Base-by-base conservation (phyloP, 2,113 vertebrate species). In the Calyptomena viridis region DNA sequence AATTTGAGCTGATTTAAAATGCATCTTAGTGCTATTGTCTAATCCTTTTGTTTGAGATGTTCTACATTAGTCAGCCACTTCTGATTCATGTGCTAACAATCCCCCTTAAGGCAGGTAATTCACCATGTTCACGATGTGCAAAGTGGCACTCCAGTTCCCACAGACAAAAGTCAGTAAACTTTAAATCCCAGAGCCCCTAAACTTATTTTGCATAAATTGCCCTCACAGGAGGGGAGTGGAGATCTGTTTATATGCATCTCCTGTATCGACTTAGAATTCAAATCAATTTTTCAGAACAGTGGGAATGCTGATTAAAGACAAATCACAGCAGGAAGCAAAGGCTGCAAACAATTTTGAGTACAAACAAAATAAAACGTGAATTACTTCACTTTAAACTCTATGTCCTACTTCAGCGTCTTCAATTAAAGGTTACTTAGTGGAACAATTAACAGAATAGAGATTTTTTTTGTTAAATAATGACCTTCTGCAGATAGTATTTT, bases 51-150 rank as follows among this genome's bases (percentile, higher is more conserved):
- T 95, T 90, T 90, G 60, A 84, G 72, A 90, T 87, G 91, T 78
- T 90, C 69, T 83, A 63, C 91, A 75, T 81, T 90, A 89, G 80
- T 71, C 86, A 88, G 83, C 76, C 91, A 89, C 73, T 90, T 94
- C 14, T 84, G 94, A 94, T 91, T 94, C 86, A 90, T 84, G 66
- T 96, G 95, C 77, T 92, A 96, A 96, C 73, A 81, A 82, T 82
- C 47, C 40, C 89, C 91, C 89, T 91, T 67, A 89, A 92, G 93
- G 93, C 89, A 95, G 86, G 83, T 93, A 95, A 86, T 94, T 94
- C 73, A 71, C 44, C 55, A 55, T 35, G 73, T 78, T 94, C 80
- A 22, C 2, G 2, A 81, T 63, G 56, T 87, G 80, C 80, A 67
- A 90, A 96, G 86, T 81, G 68, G 47, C 67, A 89, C 76, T 82